Evolutionary conservation across 2,113 vertebrate genomes (phyloP).

Genomic region (Megaleporinus macrocephalus): DNA sequence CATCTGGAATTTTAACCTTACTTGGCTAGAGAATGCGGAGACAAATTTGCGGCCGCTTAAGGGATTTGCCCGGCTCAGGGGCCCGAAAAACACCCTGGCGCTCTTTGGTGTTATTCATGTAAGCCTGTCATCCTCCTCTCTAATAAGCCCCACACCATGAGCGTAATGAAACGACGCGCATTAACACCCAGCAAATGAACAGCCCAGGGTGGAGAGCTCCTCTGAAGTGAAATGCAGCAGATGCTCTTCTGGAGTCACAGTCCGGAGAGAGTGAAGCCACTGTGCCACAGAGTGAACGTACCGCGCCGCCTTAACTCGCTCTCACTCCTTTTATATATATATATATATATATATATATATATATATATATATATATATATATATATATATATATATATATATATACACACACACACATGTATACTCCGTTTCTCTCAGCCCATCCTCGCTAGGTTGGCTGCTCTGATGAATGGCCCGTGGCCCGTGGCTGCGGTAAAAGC

Average conservation of each 20-base stretch:
- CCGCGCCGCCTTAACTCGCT: conserved; percentile 1
- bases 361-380: no score
- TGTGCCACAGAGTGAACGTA: background rate
- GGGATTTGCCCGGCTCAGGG: conserved; percentile 59
- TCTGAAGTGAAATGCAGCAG: conserved; percentile 70
- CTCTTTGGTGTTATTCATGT: conserved; percentile 73
- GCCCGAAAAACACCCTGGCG: conserved; percentile 63
- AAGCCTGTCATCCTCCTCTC: conserved; percentile 71
- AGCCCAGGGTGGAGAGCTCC: conserved; percentile 65
- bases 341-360: no score
- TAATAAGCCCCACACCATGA: conserved; percentile 73
- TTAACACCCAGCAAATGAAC: conserved; percentile 74
- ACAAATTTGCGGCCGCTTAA: conserved; percentile 54
- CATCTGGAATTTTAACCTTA: conserved; percentile 29
- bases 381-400: no score
- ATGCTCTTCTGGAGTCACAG: conserved; percentile 61
- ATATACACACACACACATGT: no score
- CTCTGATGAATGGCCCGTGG: background rate
- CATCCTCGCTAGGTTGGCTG: background rate
- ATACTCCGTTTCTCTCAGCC: background rate
- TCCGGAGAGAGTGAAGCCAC: conserved; percentile 35
- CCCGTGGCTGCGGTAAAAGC: background rate
- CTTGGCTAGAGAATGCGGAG: conserved; percentile 26
- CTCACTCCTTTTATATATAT: background rate
- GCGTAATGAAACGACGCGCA: conserved; percentile 73